Evolutionary conservation across 2,888 invertebrate species (phyloP).

Genomic region (Netelia melanura): DNA sequence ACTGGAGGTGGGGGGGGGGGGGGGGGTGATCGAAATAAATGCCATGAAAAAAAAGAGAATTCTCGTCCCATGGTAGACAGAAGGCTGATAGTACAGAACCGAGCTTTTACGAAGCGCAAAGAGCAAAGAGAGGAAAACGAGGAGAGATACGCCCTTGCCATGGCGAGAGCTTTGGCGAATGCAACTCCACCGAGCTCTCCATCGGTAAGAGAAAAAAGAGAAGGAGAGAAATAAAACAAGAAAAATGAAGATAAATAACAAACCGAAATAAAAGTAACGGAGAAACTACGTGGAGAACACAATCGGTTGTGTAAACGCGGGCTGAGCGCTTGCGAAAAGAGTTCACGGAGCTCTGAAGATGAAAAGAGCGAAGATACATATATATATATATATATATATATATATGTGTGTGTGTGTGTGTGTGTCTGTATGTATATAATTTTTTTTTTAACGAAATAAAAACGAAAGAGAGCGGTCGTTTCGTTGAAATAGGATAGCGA

Average conservation of each 20-base stretch:
- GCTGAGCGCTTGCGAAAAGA: constrained; percentile 49
- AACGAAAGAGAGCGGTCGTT: constrained; percentile 19
- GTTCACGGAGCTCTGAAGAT: constrained; percentile 47
- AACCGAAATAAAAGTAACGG: constrained; percentile 38
- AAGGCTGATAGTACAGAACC: constrained; percentile 40
- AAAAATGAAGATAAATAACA: constrained; percentile 44
- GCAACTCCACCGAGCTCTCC: constrained; percentile 37
- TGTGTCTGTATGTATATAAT: background rate
- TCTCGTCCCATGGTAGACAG: constrained; percentile 23
- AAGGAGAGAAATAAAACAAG: constrained; percentile 25
- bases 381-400: too few relatives aligned
- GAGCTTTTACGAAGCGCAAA: constrained; percentile 35
- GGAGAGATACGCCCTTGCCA: constrained; percentile 25
- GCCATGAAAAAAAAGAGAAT: constrained; percentile 10
- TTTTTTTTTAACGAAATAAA: constrained; percentile 19
- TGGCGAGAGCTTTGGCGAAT: constrained; percentile 55
- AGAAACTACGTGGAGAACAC: constrained; percentile 24
- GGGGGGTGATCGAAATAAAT: background rate
- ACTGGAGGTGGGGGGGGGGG: background rate
- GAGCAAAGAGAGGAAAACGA: constrained; percentile 19
- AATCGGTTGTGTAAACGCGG: constrained; percentile 60
- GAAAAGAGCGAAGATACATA: constrained; percentile 29
- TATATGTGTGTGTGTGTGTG: too few relatives aligned
- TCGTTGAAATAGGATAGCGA: constrained; percentile 37
- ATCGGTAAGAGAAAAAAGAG: constrained; percentile 25